Evolutionary conservation across 2,113 vertebrate genomes (phyloP), one percentile per base, ranked within the genome.

Genomic region (Mormoops blainvillei): DNA sequence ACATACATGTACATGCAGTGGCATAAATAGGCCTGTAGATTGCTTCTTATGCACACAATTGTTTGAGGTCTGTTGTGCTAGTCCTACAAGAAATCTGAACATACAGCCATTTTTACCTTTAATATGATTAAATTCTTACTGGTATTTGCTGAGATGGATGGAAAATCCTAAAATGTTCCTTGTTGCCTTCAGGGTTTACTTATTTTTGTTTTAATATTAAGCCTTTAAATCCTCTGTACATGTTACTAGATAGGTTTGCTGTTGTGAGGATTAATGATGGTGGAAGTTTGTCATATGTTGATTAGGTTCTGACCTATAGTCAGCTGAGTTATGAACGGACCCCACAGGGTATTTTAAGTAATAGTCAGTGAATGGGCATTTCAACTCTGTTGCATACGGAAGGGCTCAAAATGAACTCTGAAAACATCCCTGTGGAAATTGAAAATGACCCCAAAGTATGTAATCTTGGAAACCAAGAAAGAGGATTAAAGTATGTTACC

Each of bases 181-280:
- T 63, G 52, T 76, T 71, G 24, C 31, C 76, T 94, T 14, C 15
- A 87, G 36, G 15, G 22, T 70, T 84, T 84, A 41, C 15, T 50
- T 80, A 61, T 82, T 96, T 77, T 65, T 71, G 24, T 94, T 94
- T 94, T 85, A 93, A 77, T 36, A 11, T 41, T 89, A 95, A 89
- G 38, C 38, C 80, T 77, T 93, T 81, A 80, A 50, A 45, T 70
- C n/a, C 58, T 85, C 41, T 89, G 19, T 74, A 18, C 48, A 52
- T 90, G 28, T 87, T 65, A 33, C 45, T 19, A 54, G 77, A 81
- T 63, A 54, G 50, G 28, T 87, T 93, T 78, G 76, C 77, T 88
- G 43, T 65, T 80, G 43, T 45, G 43, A 38, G 15, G 43, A 80
- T 71, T 70, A 58, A 41, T 89, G 19, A 12, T 22, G 76, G 19